A percentile compares a stretch with the other conserved stretches of the same genome.
phyloP scores from a whole-genome alignment of 2,888 invertebrate genomes.

The Brassicogethes aeneus region DNA sequence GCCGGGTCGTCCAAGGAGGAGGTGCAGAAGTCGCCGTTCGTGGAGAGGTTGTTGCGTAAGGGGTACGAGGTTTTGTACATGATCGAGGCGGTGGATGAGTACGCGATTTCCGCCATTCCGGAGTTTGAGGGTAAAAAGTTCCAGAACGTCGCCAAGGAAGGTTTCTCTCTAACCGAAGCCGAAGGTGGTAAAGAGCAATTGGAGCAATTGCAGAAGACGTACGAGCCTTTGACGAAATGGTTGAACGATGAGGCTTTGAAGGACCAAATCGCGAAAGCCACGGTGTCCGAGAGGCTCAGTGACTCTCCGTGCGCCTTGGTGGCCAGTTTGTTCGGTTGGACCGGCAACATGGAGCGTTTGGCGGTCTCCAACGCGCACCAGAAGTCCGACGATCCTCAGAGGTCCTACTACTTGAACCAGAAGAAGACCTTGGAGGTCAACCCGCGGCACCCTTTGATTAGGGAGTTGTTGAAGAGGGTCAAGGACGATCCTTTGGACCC shows the following conservation, averaged over 20 bases:
- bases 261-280: slow-evolving; percentile 68
- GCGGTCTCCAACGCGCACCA: slow-evolving; percentile 95
- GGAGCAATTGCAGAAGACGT: slow-evolving; percentile 67
- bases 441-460: slow-evolving; percentile 92
- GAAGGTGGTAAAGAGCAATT: slow-evolving; percentile 62
- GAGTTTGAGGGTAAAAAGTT: slow-evolving; percentile 99
- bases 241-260: slow-evolving; percentile 70
- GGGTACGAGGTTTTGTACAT: slow-evolving; percentile 94
- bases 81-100: slow-evolving; percentile 96
- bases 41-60: slow-evolving; percentile 83
- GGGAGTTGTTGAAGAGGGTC: slow-evolving; percentile 79
- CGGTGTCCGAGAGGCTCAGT: slow-evolving; percentile 78
- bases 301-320: slow-evolving; percentile 94
- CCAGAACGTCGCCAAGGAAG: slow-evolving; percentile 99
- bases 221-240: slow-evolving; percentile 89
- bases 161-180: slow-evolving; percentile 73
- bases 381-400: slow-evolving; percentile 86
- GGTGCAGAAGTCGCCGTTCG: slow-evolving; percentile 88
- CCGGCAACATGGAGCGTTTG: slow-evolving; percentile 97
- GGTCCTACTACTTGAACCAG: slow-evolving; percentile 81
- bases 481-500: slow-evolving; percentile 68
- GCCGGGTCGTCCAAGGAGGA: slow-evolving; percentile 82
- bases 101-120: slow-evolving; percentile 89
- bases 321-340: slow-evolving; percentile 96
- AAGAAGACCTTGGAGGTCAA: slow-evolving; percentile 97